A percentile compares a stretch with the other conserved stretches of the same genome.
Evolutionary conservation across 1,140 invertebrate genomes (phyloP).

Genomic region (Halictus rubicundus): DNA sequence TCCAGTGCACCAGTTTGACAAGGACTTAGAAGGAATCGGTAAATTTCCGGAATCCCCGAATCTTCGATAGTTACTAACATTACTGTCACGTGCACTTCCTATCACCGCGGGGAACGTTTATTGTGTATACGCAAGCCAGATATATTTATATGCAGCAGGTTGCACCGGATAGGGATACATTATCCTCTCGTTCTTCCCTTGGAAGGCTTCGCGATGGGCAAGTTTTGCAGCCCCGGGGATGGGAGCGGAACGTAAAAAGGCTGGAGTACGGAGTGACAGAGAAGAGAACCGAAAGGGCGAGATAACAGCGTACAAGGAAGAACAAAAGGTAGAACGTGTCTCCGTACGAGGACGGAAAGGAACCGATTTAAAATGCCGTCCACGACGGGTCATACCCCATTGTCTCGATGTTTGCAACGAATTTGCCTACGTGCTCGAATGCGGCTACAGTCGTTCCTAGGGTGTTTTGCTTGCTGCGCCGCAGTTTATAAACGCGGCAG

Average conservation of each 20-base stretch:
- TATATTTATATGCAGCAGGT: constrained; percentile 40
- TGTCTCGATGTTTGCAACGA: constrained; percentile 77
- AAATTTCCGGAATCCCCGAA: constrained; percentile 8
- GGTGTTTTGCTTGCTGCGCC: constrained; percentile 49
- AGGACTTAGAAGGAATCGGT: background rate
- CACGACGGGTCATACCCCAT: constrained; percentile 72
- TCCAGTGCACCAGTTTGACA: too few relatives aligned
- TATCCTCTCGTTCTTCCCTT: constrained; percentile 19
- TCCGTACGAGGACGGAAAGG: constrained; percentile 42
- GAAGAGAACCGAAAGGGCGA: background rate
- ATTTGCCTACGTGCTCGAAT: constrained; percentile 76
- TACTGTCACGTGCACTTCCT: constrained; percentile 24
- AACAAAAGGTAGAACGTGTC: constrained; percentile 55
- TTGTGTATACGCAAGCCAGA: background rate
- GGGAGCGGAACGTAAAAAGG: background rate
- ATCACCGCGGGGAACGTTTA: constrained; percentile 18
- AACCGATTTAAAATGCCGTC: constrained; percentile 72
- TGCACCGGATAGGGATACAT: constrained; percentile 16
- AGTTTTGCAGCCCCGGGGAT: constrained; percentile 15
- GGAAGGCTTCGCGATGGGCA: constrained; percentile 14
- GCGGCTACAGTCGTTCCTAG: constrained; percentile 60
- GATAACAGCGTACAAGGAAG: constrained; percentile 14
- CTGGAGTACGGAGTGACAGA: background rate
- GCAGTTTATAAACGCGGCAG: constrained; percentile 67
- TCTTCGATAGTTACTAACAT: constrained; percentile 12